Percentiles rank a stretch among this genome's conserved stretches.
Evolutionary conservation across 2,113 vertebrate species (phyloP).

Genomic region (Melanerpes aurifrons): DNA sequence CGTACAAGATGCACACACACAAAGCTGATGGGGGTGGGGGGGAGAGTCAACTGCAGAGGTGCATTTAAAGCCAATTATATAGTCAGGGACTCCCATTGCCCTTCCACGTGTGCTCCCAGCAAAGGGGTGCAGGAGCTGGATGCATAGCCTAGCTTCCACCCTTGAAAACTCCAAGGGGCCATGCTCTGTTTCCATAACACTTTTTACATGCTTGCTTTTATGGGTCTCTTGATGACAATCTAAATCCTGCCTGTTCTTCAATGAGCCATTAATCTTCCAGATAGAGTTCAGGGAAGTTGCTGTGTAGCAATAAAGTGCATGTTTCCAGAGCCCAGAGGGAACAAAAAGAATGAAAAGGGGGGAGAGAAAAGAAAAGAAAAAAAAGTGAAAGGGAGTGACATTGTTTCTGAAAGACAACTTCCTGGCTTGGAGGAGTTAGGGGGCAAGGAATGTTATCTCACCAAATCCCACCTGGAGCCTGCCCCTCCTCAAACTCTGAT

Average conservation of each 20-base stretch:
- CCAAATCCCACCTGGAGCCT: neutral
- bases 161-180: constrained; percentile 55
- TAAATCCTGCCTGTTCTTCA: constrained; percentile 76
- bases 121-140: constrained; percentile 16
- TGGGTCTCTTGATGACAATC: constrained; percentile 74
- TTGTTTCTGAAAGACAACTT: constrained; percentile 21
- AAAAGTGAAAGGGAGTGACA: constrained; percentile 22
- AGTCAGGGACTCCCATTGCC: neutral
- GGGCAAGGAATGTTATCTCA: neutral
- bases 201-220: constrained; percentile 74
- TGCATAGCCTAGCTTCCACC: constrained; percentile 21
- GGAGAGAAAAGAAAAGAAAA: neutral
- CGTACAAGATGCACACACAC: neutral
- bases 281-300: constrained; percentile 69
- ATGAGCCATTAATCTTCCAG: constrained; percentile 75
- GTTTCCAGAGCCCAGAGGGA: constrained; percentile 56
- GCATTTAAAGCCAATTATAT: no score
- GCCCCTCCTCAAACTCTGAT: neutral
- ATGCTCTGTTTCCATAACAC: constrained; percentile 67
- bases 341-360: neutral
- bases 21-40: neutral
- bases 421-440: neutral
- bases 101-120: neutral
- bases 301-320: constrained; percentile 52
- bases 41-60: neutral